phyloP scores from a whole-genome alignment of 2,888 invertebrate genomes.

The Ophion ellenae region DNA sequence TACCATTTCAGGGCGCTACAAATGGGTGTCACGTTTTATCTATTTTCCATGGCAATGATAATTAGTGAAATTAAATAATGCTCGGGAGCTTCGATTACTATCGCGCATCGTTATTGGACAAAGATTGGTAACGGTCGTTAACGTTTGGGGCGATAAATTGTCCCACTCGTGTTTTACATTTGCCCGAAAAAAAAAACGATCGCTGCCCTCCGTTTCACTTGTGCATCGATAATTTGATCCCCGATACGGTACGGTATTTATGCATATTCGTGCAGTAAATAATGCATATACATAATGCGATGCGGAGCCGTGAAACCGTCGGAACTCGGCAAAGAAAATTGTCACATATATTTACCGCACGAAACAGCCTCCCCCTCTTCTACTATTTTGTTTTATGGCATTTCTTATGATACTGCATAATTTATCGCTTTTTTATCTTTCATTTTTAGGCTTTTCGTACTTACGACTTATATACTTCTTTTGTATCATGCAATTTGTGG shows the following conservation, averaged over 20 bases:
- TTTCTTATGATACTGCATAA: constrained; percentile 1
- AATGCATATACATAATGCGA: not conserved
- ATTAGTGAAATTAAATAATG: no score
- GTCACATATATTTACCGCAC: not conserved
- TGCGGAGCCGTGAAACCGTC: not conserved
- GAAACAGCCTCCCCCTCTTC: not conserved
- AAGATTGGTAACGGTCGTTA: not conserved
- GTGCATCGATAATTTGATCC: constrained; percentile 19
- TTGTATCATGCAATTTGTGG: no score
- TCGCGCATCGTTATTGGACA: no score
- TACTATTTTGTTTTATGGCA: not conserved
- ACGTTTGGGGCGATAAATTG: not conserved
- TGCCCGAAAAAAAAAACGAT: no score
- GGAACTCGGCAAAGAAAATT: not conserved
- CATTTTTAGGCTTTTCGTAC: not conserved
- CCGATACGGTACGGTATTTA: not conserved
- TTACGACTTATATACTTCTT: no score
- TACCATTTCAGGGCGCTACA: no score
- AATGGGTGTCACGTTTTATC: no score
- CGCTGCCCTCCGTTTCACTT: not conserved
- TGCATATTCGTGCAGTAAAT: not conserved
- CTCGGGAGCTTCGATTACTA: no score
- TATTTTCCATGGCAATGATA: no score
- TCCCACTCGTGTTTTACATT: not conserved
- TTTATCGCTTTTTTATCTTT: not conserved